Base-by-base conservation (phyloP, 1,140 invertebrate genomes). In the Venturia canescens region DNA sequence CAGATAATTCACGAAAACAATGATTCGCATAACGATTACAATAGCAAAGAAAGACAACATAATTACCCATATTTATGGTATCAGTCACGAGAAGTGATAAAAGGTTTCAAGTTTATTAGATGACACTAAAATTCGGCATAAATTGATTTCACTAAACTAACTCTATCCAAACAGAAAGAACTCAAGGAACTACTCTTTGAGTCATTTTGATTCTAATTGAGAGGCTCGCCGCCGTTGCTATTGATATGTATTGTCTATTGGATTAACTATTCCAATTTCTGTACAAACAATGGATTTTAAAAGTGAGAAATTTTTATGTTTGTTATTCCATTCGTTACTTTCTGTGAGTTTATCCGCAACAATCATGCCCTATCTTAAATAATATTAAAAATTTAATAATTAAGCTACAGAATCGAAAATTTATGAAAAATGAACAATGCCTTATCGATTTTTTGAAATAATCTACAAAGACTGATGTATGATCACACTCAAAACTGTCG, bases 31-130 rank as follows among this genome's bases (percentile, higher is more conserved):
- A 60, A 78, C 23, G 67, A 81, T 23, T 29, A 82, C 26, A 57
- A 70, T 29, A 34, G 83, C 70, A 67, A 85, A 71, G 75, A 72
- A 38, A 79, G 78, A 60, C 23, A 70, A 21, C 77, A 16, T 13
- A 80, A 87, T 72, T 31, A 34, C 67, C 79, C 83, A 7, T 91
- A 89, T 83, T 82, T 80, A 21, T 91, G 90, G 91, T 91, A 91
- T 84, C 90, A 92, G 69, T 91, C 90, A 0, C 88, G 74, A 79
- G 86, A 90, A 86, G 81, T 90, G 21, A 86, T 91, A 34, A 91
- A 87, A 82, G 90, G 90, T 75, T 91, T 91, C 44, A 91, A 91
- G 84, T 90, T 85, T 84, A 18, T 82, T 80, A 83, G 85, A 84
- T 90, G 86, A 88, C 83, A 57, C 31, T 3, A 6, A 66, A 57